These are phyloP conservation scores for Cerastoderma edule DNA, from an alignment of 2,888 invertebrate genomes.

Conservation along the genomic window DNA sequence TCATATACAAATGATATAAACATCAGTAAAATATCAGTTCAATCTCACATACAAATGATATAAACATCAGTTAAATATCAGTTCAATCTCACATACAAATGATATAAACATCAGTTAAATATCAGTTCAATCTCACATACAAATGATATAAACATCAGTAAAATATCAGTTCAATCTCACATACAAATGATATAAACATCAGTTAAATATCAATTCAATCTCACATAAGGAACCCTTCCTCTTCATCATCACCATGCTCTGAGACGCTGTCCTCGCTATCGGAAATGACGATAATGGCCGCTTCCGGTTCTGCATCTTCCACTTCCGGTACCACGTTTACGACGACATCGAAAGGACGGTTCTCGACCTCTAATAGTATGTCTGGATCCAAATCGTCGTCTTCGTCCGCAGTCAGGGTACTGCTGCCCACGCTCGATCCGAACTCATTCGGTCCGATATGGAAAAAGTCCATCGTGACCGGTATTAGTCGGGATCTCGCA, in stretches of 20 bases:
- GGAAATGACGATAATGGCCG: conserved; percentile 12
- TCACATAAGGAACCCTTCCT: conserved; percentile 16
- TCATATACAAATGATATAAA: no score
- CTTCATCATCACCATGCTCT: background rate
- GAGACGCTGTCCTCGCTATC: conserved; percentile 12
- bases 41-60: no score
- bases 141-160: no score
- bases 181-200: no score
- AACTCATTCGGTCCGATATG: conserved; percentile 55
- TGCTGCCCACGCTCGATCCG: conserved; percentile 44
- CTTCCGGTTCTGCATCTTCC: conserved; percentile 17
- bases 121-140: no score
- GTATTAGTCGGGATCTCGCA: conserved; percentile 34
- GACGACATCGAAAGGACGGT: background rate
- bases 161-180: no score
- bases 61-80: no score
- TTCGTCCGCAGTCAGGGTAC: conserved; percentile 30
- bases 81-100: no score
- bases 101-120: no score
- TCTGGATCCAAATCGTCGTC: conserved; percentile 31
- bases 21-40: no score
- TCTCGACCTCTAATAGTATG: conserved; percentile 16
- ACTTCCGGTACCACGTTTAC: conserved; percentile 14
- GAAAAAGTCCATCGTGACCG: conserved; percentile 36
- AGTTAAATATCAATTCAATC: background rate